Evolutionary conservation across 1,140 invertebrate genomes (phyloP).

Genomic region (Vanessa atalanta): DNA sequence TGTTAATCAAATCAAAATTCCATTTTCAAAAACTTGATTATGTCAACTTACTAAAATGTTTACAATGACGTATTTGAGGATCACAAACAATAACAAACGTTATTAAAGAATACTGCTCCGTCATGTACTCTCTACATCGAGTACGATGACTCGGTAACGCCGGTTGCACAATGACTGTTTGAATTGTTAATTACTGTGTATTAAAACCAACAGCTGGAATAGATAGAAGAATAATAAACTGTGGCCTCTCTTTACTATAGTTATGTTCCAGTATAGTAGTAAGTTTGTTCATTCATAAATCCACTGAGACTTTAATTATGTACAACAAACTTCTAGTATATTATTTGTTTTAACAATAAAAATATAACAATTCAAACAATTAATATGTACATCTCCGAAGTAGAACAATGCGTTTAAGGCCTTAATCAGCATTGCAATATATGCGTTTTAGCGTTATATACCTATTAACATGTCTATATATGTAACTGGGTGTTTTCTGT

Average conservation of each 20-base stretch:
- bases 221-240: constrained; percentile 8
- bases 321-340: no score
- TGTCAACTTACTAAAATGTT: not conserved
- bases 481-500: no score
- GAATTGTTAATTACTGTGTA: constrained; percentile 40
- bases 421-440: no score
- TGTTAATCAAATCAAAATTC: not conserved
- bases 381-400: no score
- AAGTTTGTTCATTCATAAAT: no score
- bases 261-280: no score
- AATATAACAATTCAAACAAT: no score
- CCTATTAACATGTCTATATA: no score
- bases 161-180: constrained; percentile 54
- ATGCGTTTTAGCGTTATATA: no score
- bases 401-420: no score
- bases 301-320: no score
- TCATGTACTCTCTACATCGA: constrained; percentile 40
- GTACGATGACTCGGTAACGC: constrained; percentile 56
- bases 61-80: not conserved
- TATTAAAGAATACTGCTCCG: constrained; percentile 37
- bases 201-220: constrained; percentile 20
- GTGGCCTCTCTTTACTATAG: not conserved
- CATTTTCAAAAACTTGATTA: not conserved
- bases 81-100: constrained; percentile 16
- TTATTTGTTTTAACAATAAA: no score